Evolutionary conservation across 2,888 invertebrate genomes (phyloP).

Genomic region (Brenthis hecate): DNA sequence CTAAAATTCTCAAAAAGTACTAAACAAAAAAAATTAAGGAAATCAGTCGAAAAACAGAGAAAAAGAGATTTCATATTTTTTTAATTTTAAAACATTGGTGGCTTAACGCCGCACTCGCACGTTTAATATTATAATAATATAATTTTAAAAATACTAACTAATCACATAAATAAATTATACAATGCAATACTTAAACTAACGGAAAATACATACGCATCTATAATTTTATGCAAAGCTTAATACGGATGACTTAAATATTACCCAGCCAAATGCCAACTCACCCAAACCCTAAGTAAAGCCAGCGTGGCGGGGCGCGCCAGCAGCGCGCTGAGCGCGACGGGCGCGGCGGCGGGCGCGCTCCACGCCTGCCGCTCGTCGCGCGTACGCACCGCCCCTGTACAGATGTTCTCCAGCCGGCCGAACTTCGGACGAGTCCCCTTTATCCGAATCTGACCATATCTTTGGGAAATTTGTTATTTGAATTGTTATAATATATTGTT

Average conservation of each 20-base stretch:
- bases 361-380: conserved; percentile 90
- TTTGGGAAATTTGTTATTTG: conserved; percentile 55
- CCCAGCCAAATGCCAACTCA: conserved; percentile 52
- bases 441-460: conserved; percentile 85
- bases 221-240: no score
- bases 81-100: no score
- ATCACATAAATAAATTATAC: no score
- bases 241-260: no score
- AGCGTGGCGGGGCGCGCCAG: conserved; percentile 80
- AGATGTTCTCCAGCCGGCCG: conserved; percentile 84
- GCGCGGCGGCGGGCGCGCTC: conserved; percentile 84
- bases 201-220: background rate
- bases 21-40: no score
- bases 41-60: no score
- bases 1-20: no score
- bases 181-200: background rate
- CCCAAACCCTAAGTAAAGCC: conserved; percentile 88
- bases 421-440: conserved; percentile 71
- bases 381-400: conserved; percentile 88
- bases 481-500: no score
- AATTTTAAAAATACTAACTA: no score
- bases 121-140: no score
- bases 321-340: conserved; percentile 83
- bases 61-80: no score
- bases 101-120: no score